phyloP scores from a whole-genome alignment of 2,797 vertebrate species.

The Thunnus albacares region DNA sequence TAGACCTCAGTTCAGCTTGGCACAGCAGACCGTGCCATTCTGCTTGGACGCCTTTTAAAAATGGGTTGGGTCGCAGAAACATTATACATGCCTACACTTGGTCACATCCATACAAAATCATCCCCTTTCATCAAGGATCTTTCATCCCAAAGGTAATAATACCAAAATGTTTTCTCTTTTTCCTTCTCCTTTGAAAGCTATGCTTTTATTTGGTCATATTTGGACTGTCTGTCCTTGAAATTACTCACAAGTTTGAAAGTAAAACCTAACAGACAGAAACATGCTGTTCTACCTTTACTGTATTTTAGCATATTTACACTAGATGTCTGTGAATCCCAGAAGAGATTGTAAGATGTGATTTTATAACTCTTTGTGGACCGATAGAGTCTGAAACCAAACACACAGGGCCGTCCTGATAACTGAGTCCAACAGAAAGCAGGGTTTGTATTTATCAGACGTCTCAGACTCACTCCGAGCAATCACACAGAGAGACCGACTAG shows the following conservation, averaged over 20 bases:
- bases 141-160: conserved; percentile 4
- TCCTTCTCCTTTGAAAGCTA: neutral
- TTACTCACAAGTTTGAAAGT: too few relatives aligned
- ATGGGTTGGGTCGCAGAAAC: conserved; percentile 42
- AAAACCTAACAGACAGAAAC: conserved; percentile 30
- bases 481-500: conserved; percentile 51
- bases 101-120: conserved; percentile 37
- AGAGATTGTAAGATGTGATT: conserved; percentile 44
- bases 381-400: conserved; percentile 31
- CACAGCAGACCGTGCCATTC: conserved; percentile 30
- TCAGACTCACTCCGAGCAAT: conserved; percentile 61
- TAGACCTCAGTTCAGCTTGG: conserved; percentile 46
- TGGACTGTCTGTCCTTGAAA: conserved; percentile 2
- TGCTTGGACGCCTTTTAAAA: conserved; percentile 51
- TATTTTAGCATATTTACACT: conserved; percentile 30
- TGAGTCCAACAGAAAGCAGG: conserved; percentile 36
- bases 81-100: conserved; percentile 21
- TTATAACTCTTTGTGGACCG: conserved; percentile 26
- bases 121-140: conserved; percentile 6
- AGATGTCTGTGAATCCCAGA: conserved; percentile 47
- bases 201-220: conserved; percentile 48
- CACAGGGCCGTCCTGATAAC: conserved; percentile 29
- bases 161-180: conserved; percentile 14
- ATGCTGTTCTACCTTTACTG: conserved; percentile 17
- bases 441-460: conserved; percentile 68